Conservation (phyloP, 2,888 invertebrate species). For the Drosophila eohydei region DNA sequence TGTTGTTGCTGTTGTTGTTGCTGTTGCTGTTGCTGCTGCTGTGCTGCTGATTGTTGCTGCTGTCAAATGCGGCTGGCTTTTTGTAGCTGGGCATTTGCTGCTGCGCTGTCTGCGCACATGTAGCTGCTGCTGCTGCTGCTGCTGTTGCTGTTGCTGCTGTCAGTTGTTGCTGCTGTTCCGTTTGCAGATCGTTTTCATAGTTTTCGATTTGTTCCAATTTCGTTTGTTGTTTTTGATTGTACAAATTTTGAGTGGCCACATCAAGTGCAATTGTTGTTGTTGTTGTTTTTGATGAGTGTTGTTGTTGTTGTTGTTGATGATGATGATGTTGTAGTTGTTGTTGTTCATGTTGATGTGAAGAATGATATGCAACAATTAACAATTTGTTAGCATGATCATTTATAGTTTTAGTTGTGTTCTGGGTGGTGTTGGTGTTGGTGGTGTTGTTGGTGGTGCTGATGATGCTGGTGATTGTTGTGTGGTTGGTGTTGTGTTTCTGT, state of each 20-base stretch:
- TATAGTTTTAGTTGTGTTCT: constrained; percentile 63
- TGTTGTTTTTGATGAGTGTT: constrained; percentile 57
- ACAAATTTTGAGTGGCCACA: constrained; percentile 81
- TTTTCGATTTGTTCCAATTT: constrained; percentile 84
- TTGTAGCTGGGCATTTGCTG: constrained; percentile 45
- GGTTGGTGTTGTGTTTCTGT: constrained; percentile 46
- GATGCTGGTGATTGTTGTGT: constrained; percentile 39
- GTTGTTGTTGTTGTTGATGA: constrained; percentile 49
- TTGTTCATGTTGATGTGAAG: constrained; percentile 76
- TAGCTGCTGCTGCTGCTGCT: constrained; percentile 37
- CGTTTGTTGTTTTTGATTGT: constrained; percentile 82
- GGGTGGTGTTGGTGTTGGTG: constrained; percentile 43
- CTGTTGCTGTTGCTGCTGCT: constrained; percentile 27
- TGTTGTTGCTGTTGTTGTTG: constrained; percentile 37
- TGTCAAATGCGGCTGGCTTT: constrained; percentile 19
- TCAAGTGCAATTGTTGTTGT: constrained; percentile 64
- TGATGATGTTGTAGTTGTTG: constrained; percentile 53
- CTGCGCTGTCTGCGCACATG: constrained; percentile 33
- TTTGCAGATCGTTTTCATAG: constrained; percentile 80
- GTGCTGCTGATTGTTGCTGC: constrained; percentile 1
- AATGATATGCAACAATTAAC: constrained; percentile 83
- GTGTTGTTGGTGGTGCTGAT: constrained; percentile 34
- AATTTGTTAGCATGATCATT: constrained; percentile 79
- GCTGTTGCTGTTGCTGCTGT: constrained; percentile 49
- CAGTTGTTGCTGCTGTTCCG: constrained; percentile 64